Conservation (phyloP, 2,797 vertebrate species). For the Chelmon rostratus region DNA sequence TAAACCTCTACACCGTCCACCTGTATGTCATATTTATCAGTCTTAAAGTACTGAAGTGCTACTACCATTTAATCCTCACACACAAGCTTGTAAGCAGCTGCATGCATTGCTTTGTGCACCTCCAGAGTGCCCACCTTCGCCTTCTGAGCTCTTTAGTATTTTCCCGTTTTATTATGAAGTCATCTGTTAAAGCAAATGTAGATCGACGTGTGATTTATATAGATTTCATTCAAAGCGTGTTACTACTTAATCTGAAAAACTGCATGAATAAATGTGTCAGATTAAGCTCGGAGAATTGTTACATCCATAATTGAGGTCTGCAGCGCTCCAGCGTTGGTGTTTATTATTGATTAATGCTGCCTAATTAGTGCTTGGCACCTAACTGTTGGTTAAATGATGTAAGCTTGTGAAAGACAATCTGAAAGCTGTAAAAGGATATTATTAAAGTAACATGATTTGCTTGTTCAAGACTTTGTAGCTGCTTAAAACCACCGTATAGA, state of each 20-base stretch:
- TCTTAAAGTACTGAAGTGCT: no score
- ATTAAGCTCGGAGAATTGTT: conserved; percentile 49
- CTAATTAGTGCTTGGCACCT: conserved; percentile 68
- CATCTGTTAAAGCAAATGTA: neutral
- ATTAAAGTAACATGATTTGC: conserved; percentile 64
- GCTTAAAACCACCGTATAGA: conserved; percentile 20
- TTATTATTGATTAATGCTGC: conserved; percentile 73
- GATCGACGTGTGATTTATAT: conserved; percentile 19
- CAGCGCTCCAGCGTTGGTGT: conserved; percentile 43
- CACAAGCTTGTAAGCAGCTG: neutral
- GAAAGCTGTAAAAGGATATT: conserved; percentile 44
- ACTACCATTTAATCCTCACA: neutral
- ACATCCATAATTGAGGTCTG: conserved; percentile 41
- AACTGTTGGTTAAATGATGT: conserved; percentile 70
- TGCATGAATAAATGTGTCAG: conserved; percentile 46
- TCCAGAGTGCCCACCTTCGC: neutral
- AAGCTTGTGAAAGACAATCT: conserved; percentile 73
- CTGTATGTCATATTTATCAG: no score
- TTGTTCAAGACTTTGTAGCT: conserved; percentile 47
- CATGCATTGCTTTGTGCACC: neutral
- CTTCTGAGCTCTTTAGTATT: neutral
- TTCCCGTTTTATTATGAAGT: neutral
- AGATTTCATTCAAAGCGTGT: conserved; percentile 25
- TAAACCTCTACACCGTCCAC: neutral
- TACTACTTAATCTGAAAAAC: conserved; percentile 35